Conservation (phyloP, 1,140 invertebrate species). For the Drosophila funebris region DNA sequence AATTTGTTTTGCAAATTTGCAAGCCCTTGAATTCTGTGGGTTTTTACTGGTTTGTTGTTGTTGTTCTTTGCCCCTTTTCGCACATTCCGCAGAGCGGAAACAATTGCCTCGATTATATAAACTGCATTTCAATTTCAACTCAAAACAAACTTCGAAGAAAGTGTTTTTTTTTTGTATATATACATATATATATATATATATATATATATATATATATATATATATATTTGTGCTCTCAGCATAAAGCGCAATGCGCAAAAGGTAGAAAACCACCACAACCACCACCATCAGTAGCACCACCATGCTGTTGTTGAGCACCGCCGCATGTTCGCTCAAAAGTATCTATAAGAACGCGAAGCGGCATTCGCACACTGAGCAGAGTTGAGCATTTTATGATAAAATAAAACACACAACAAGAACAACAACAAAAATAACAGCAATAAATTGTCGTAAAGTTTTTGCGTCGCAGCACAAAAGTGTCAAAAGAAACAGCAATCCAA, state of each 20-base stretch:
- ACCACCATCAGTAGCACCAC: constrained; percentile 13
- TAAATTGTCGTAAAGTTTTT: constrained; percentile 76
- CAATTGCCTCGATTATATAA: constrained; percentile 26
- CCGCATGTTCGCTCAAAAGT: constrained; percentile 64
- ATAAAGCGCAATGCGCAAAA: constrained; percentile 75
- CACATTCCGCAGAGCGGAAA: constrained; percentile 41
- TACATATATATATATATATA: not conserved
- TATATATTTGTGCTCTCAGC: not conserved
- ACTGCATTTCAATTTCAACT: constrained; percentile 25
- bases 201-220: not conserved
- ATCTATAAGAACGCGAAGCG: constrained; percentile 63
- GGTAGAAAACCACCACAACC: constrained; percentile 29
- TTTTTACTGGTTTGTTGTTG: constrained; percentile 6
- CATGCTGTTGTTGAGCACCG: constrained; percentile 39
- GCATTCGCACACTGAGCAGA: constrained; percentile 29
- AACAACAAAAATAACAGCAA: constrained; percentile 43
- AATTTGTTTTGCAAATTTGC: constrained; percentile 46
- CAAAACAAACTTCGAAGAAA: constrained; percentile 23
- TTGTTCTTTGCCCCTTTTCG: not conserved
- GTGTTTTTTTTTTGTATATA: not conserved
- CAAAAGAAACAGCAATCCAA: constrained; percentile 28
- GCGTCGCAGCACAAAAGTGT: constrained; percentile 61
- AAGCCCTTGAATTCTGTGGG: constrained; percentile 42
- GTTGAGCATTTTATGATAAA: too few relatives aligned
- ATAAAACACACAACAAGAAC: too few relatives aligned